Conservation (phyloP, 2,888 invertebrate species). For the Glyphotaelius pellucidus region DNA sequence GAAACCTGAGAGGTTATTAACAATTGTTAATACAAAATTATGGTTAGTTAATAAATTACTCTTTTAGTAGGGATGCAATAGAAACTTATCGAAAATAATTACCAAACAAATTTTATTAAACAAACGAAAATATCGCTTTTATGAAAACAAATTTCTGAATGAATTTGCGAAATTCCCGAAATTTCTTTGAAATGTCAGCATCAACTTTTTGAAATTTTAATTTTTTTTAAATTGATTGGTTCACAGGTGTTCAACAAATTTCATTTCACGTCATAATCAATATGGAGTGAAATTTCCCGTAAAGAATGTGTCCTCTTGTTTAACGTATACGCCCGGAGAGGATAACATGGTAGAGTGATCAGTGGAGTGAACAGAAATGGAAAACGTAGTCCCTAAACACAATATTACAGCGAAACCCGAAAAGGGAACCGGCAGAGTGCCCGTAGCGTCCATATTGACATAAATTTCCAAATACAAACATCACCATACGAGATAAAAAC, state of each 20-base stretch:
- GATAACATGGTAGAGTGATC: slow-evolving; percentile 20
- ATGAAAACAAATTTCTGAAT: too few species aligned
- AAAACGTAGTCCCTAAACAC: slow-evolving; percentile 37
- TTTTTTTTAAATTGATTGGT: neutral
- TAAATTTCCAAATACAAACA: neutral
- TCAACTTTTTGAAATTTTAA: neutral
- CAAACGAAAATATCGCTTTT: too few species aligned
- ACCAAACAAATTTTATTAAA: too few species aligned
- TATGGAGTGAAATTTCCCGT: too few species aligned
- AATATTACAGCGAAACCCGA: slow-evolving; percentile 5
- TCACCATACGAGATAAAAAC: neutral
- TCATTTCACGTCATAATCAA: neutral
- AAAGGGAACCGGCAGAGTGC: neutral
- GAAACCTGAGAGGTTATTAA: too few species aligned
- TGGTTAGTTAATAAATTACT: too few species aligned
- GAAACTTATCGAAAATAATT: too few species aligned
- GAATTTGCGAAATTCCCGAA: too few species aligned
- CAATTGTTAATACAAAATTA: too few species aligned
- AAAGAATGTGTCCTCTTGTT: neutral
- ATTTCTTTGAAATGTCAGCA: neutral
- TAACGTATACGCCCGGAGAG: neutral
- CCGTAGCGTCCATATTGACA: neutral
- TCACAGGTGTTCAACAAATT: neutral
- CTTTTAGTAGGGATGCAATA: too few species aligned
- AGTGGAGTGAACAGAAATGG: slow-evolving; percentile 14